Percentiles rank a stretch among this genome's conserved stretches.
Conservation (phyloP, 2,113 vertebrate genomes). For the Sterrhoptilus dennistouni region DNA sequence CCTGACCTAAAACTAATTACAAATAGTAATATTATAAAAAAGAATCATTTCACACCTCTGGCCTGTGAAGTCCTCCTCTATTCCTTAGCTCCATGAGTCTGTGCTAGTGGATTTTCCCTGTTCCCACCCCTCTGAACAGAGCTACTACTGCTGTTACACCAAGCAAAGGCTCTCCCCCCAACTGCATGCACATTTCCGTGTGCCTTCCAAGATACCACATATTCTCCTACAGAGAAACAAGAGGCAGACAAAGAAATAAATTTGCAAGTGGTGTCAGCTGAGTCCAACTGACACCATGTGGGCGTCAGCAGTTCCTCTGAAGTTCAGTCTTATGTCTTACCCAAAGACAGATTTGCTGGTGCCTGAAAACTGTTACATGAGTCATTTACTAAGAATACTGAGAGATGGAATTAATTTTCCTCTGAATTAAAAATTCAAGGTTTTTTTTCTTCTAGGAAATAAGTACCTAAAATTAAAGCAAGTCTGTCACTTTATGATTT, state of each 20-base stretch:
- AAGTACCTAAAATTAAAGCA: background rate
- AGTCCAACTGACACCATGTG: background rate
- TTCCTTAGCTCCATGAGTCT: background rate
- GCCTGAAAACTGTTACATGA: conserved; percentile 13
- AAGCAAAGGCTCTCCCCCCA: background rate
- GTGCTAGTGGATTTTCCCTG: background rate
- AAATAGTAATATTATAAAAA: background rate
- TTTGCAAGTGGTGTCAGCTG: background rate
- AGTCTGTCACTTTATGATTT: background rate
- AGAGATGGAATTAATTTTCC: background rate
- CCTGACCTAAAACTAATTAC: background rate
- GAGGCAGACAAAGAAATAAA: background rate
- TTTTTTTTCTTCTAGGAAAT: background rate
- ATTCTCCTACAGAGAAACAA: background rate
- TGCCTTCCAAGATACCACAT: background rate
- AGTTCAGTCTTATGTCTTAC: background rate
- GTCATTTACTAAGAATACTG: conserved; percentile 22
- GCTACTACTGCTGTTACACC: background rate
- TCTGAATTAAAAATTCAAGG: background rate
- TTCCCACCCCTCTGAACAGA: background rate
- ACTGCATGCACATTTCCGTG: background rate
- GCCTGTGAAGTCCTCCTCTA: background rate
- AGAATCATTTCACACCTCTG: background rate
- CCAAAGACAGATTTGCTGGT: background rate
- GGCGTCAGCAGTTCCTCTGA: background rate